Evolutionary conservation across 2,113 vertebrate genomes (phyloP).

Genomic region (Eulemur rufifrons): DNA sequence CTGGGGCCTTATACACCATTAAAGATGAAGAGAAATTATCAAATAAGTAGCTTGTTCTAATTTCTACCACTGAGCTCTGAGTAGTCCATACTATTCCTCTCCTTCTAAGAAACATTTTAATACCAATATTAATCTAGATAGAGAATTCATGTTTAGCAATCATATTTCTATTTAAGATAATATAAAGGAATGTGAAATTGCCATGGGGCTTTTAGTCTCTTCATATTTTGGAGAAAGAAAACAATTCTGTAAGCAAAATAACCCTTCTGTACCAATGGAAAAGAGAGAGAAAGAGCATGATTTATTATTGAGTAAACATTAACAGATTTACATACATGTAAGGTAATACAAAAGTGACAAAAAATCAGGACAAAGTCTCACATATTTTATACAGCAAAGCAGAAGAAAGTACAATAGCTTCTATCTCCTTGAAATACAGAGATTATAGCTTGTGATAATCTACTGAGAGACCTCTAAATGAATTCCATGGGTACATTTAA

Average conservation of each 20-base stretch:
- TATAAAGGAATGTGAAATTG: background rate
- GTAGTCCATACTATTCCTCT: background rate
- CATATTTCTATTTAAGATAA: background rate
- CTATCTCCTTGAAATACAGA: background rate
- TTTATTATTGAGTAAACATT: background rate
- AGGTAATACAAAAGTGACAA: background rate
- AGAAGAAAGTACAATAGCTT: background rate
- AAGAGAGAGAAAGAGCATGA: background rate
- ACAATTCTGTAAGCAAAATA: background rate
- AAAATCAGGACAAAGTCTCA: background rate
- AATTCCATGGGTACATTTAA: background rate
- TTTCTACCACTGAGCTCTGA: background rate
- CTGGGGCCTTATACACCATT: background rate
- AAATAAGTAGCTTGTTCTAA: background rate
- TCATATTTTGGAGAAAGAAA: background rate
- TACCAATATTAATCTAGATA: background rate
- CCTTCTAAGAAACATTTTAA: background rate
- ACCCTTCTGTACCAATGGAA: background rate
- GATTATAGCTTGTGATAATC: too few relatives aligned
- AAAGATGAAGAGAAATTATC: background rate
- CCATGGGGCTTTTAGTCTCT: background rate
- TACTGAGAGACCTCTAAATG: background rate
- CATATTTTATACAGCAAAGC: background rate
- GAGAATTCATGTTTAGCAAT: background rate
- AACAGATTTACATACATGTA: background rate